Conservation (phyloP, 2,888 invertebrate genomes). For the Tipula confusa region DNA sequence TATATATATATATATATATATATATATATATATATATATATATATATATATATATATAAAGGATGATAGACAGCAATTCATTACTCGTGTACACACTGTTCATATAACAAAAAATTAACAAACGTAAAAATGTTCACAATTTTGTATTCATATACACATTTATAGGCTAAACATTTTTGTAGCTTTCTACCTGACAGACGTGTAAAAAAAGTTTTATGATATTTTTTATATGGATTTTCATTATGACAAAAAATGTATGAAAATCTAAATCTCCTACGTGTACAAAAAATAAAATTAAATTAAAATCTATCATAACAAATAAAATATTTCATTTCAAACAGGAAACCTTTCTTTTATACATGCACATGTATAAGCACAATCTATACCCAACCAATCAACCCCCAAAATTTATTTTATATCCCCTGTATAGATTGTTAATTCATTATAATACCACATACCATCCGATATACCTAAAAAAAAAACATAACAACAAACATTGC, state of each 20-base stretch:
- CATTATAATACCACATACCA: neutral
- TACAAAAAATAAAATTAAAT: neutral
- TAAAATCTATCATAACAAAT: neutral
- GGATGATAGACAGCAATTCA: neutral
- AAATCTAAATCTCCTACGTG: neutral
- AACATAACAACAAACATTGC: neutral
- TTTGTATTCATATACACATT: neutral
- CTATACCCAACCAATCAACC: neutral
- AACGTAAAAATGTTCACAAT: neutral
- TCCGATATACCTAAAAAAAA: neutral
- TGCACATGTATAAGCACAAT: neutral
- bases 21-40: too few species aligned
- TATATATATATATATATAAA: neutral
- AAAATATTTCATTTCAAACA: neutral
- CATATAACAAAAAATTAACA: neutral
- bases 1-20: too few species aligned
- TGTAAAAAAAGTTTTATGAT: neutral
- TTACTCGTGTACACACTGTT: too few species aligned
- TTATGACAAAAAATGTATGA: neutral
- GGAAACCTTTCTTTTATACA: neutral
- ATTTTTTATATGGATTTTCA: neutral
- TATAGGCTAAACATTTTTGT: neutral
- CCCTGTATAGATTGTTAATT: neutral
- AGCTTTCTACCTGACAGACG: neutral
- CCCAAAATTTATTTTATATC: neutral